Evolutionary conservation across 2,797 vertebrate species (phyloP).

Genomic region (Lepus townsendii): DNA sequence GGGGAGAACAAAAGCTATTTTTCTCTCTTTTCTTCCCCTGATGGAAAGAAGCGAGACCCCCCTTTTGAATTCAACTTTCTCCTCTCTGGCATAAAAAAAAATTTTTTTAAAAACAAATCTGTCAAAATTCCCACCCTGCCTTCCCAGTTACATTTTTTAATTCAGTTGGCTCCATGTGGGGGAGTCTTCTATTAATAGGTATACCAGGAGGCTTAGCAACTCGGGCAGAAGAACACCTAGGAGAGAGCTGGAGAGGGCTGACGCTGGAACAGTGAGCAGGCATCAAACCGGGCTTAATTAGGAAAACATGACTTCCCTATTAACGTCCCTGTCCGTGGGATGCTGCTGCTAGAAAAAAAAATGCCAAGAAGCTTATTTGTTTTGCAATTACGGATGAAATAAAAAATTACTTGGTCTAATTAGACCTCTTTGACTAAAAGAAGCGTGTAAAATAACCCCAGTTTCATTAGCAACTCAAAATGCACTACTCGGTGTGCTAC

Average conservation of each 20-base stretch:
- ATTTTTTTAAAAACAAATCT: slow-evolving; percentile 79
- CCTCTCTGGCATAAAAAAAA: slow-evolving; percentile 75
- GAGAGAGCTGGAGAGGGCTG: slow-evolving; percentile 57
- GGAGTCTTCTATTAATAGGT: slow-evolving; percentile 82
- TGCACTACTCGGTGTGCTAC: slow-evolving; percentile 75
- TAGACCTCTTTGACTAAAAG: slow-evolving; percentile 83
- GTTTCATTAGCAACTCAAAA: slow-evolving; percentile 78
- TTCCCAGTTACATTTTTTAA: slow-evolving; percentile 83
- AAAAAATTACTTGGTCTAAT: slow-evolving; percentile 87
- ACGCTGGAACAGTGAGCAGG: slow-evolving; percentile 48
- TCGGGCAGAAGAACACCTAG: slow-evolving; percentile 76
- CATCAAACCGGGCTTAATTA: slow-evolving; percentile 77
- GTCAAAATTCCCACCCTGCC: slow-evolving; percentile 85
- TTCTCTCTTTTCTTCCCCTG: slow-evolving; percentile 74
- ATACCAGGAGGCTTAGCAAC: slow-evolving; percentile 75
- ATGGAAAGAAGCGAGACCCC: slow-evolving; percentile 73
- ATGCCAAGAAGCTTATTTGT: slow-evolving; percentile 82
- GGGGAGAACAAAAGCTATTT: slow-evolving; percentile 81
- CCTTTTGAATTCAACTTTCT: slow-evolving; percentile 81
- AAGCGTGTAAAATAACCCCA: slow-evolving; percentile 85
- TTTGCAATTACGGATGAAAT: slow-evolving; percentile 86
- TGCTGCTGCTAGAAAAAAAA: slow-evolving; percentile 71
- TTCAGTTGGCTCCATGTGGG: slow-evolving; percentile 77
- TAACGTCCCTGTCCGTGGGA: slow-evolving; percentile 73
- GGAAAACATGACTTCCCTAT: slow-evolving; percentile 80